phyloP scores from a whole-genome alignment of 2,888 invertebrate genomes.

The Cephus spinipes region DNA sequence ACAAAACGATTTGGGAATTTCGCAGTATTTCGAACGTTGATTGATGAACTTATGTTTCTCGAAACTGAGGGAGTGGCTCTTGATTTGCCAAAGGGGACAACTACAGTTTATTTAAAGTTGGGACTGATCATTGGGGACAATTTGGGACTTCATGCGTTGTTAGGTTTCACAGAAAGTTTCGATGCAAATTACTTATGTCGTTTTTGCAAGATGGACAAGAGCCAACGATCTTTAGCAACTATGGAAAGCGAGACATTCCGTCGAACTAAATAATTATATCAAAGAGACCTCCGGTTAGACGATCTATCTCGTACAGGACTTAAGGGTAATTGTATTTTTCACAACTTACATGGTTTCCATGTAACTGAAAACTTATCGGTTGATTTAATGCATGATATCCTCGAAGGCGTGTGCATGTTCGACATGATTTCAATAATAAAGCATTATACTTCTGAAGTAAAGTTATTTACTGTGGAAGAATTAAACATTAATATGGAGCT shows the following conservation, averaged over 20 bases:
- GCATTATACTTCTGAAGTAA: slow-evolving; percentile 12
- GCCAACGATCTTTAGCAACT: slow-evolving; percentile 21
- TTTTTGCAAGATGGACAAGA: slow-evolving; percentile 27
- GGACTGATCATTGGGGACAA: slow-evolving; percentile 30
- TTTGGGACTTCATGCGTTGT: slow-evolving; percentile 26
- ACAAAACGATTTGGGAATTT: slow-evolving; percentile 22
- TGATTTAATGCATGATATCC: slow-evolving; percentile 25
- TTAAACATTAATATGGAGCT: slow-evolving; percentile 8
- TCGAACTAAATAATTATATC: slow-evolving; percentile 17
- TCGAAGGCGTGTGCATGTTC: slow-evolving; percentile 21
- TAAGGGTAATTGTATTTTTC: slow-evolving; percentile 22
- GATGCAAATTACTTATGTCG: slow-evolving; percentile 25
- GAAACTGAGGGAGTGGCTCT: slow-evolving; percentile 23
- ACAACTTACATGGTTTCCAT: slow-evolving; percentile 19
- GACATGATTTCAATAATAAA: slow-evolving; percentile 16
- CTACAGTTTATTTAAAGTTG: slow-evolving; percentile 23
- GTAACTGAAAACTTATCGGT: slow-evolving; percentile 18
- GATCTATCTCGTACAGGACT: slow-evolving; percentile 21
- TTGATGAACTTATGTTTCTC: slow-evolving; percentile 26
- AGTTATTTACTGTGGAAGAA: slow-evolving; percentile 15
- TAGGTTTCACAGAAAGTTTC: slow-evolving; percentile 30
- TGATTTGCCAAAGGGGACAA: slow-evolving; percentile 11
- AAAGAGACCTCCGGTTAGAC: slow-evolving; percentile 9
- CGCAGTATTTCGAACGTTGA: slow-evolving; percentile 18
- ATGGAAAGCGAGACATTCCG: slow-evolving; percentile 7